A percentile compares a stretch with the other conserved stretches of the same genome.
These are phyloP conservation scores for Chirona hameri DNA, from an alignment of 2,888 invertebrate genomes.

Conservation along the genomic window DNA sequence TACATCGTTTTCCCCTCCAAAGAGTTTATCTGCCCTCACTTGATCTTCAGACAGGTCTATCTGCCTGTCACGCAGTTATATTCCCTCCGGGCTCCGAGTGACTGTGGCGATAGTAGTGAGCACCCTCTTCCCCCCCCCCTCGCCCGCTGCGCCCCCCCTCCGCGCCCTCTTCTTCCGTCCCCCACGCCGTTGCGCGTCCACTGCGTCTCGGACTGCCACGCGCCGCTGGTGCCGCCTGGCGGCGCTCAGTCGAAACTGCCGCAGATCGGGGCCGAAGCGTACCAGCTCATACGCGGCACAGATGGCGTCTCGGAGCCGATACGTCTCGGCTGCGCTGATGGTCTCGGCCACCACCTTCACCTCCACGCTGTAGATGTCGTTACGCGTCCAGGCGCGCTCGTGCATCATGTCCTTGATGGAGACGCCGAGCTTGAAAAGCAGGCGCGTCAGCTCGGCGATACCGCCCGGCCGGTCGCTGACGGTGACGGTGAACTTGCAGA, in stretches of 20 bases:
- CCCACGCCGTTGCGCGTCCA: background rate
- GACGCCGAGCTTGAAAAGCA: slow-evolving; percentile 72
- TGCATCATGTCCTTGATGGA: slow-evolving; percentile 94
- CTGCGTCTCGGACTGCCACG: background rate
- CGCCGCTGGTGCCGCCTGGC: background rate
- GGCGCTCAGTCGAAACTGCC: slow-evolving; percentile 6
- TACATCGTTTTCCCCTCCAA: too few species aligned
- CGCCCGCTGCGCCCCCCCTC: background rate
- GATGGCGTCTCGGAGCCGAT: background rate
- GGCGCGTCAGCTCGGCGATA: slow-evolving; percentile 75
- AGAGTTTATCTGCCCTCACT: too few species aligned
- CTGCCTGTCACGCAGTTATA: too few species aligned
- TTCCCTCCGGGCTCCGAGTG: background rate
- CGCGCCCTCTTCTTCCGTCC: background rate
- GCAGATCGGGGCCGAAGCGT: slow-evolving; percentile 13
- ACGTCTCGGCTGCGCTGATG: slow-evolving; percentile 39
- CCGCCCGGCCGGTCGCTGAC: slow-evolving; percentile 84
- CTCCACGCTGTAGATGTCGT: slow-evolving; percentile 78
- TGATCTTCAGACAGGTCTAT: too few species aligned
- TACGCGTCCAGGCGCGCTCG: slow-evolving; percentile 88
- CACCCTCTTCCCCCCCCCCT: background rate
- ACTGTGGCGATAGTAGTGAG: background rate
- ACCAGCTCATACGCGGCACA: background rate
- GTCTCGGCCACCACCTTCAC: slow-evolving; percentile 83
- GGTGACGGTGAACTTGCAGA: slow-evolving; percentile 66